Percentiles rank a stretch among this genome's conserved stretches.
Conservation (phyloP, 2,888 invertebrate genomes). For the Euphydryas editha region DNA sequence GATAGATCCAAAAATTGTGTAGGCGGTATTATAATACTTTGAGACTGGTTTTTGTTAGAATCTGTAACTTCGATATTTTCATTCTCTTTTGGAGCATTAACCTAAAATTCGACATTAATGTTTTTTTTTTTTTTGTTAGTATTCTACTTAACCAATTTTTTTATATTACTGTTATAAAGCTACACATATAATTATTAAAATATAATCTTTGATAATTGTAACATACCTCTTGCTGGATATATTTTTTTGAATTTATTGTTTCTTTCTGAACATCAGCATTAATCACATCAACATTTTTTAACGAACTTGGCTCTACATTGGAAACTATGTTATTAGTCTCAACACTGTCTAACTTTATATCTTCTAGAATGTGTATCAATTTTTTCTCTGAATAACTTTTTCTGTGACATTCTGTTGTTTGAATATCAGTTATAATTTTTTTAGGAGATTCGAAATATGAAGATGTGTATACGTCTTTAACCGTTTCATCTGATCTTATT, state of each 20-base stretch:
- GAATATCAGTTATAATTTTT: slow-evolving; percentile 34
- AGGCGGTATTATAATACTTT: slow-evolving; percentile 61
- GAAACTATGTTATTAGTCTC: slow-evolving; percentile 60
- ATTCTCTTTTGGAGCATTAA: neutral
- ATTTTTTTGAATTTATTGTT: neutral
- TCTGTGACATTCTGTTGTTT: slow-evolving; percentile 37
- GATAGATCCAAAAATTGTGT: slow-evolving; percentile 64
- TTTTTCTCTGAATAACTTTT: slow-evolving; percentile 62
- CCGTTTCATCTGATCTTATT: slow-evolving; percentile 42
- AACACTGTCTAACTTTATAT: slow-evolving; percentile 59
- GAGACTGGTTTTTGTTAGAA: slow-evolving; percentile 46
- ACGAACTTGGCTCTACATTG: slow-evolving; percentile 54
- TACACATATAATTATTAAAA: too few species aligned
- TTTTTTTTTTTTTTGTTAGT: neutral
- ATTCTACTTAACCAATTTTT: neutral
- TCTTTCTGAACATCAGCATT: slow-evolving; percentile 18
- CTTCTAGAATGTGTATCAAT: slow-evolving; percentile 70
- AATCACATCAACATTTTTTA: slow-evolving; percentile 57
- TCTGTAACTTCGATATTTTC: slow-evolving; percentile 57
- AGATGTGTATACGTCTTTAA: slow-evolving; percentile 47
- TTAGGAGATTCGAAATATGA: slow-evolving; percentile 53
- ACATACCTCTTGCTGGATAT: slow-evolving; percentile 25
- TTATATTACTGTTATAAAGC: too few species aligned
- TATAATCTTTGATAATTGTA: neutral
- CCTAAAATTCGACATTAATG: neutral